Base-by-base conservation (phyloP, 2,113 vertebrate genomes). In the Laticauda laticaudata region DNA sequence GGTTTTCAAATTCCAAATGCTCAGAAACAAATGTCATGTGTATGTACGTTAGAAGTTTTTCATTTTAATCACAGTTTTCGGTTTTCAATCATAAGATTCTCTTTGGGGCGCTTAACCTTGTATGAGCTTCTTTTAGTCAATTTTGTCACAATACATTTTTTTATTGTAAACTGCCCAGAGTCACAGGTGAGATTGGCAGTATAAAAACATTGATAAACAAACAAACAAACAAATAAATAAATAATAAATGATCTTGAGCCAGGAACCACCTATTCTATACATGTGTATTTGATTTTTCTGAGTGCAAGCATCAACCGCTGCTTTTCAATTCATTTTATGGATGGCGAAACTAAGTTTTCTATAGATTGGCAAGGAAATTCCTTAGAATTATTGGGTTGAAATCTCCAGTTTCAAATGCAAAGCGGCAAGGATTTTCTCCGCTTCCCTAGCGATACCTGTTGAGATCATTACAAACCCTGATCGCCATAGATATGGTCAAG, bases 41-140 rank as follows among this genome's bases (percentile, higher is more conserved):
- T 57, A 6, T 7, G 75, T 18, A 12, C 12, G 53, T 18, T 48
- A 39, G 20, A 29, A 0, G 10, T 9, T 75, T 15, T 3, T 56
- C 59, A 10, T 61, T 61, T 61, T 61, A 61, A 61, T 29, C 59
- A 29, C 48, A 51, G 59, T 61, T 61, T 61, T 51, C 59, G 11
- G 59, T 9, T 75, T 15, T 3, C 45, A 53, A 53, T 51, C 5
- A 20, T 2, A 53, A 20, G 21, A 5, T 87, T 86, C 39, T 15
- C 53, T 12, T 9, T 61, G 11, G 39, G 15, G 57, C 18, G 21
- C 3, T 51, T 75, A 21, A 0, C 24, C 45, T 59, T 64, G 39
- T 18, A 39, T 39, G 53, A 9, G 20, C 85, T 5, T 9, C n/a
- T 93, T 93, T 91, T 26, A 61, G 92, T 94, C 43, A 91, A 91